phyloP scores from a whole-genome alignment of 2,888 invertebrate genomes.

The Amphipyra tragopoginis region DNA sequence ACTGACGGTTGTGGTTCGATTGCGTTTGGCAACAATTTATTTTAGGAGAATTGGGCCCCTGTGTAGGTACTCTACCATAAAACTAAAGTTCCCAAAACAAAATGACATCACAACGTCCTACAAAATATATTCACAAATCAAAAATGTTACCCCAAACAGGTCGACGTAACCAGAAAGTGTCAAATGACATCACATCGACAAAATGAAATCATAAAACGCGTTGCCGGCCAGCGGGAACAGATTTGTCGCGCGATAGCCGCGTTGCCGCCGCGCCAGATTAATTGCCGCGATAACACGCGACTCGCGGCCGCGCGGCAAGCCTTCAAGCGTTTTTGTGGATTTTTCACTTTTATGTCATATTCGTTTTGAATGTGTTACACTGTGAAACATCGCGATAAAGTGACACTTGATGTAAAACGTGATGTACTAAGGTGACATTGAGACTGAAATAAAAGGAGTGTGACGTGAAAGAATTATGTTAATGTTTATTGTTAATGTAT shows the following conservation, averaged over 20 bases:
- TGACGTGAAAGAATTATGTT: conserved; percentile 30
- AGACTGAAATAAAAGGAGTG: conserved; percentile 29
- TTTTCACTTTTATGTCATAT: conserved; percentile 62
- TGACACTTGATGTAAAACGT: conserved; percentile 27
- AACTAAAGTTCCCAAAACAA: no score
- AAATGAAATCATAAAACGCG: conserved; percentile 79
- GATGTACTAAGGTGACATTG: conserved; percentile 35
- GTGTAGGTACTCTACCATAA: no score
- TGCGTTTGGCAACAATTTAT: no score
- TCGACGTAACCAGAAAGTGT: conserved; percentile 64
- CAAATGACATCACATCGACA: conserved; percentile 71
- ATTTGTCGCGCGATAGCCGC: conserved; percentile 75
- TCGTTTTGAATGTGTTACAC: conserved; percentile 52
- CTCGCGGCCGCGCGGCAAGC: conserved; percentile 57
- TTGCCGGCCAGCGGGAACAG: conserved; percentile 62
- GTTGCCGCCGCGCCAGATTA: conserved; percentile 71
- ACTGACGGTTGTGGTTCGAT: no score
- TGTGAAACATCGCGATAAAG: conserved; percentile 41
- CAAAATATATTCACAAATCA: conserved; percentile 2
- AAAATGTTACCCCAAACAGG: conserved; percentile 38
- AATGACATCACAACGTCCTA: not conserved
- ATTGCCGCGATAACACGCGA: conserved; percentile 75
- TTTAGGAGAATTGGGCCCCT: no score
- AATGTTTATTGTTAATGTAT: not conserved
- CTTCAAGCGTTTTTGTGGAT: conserved; percentile 59